Evolutionary conservation across 30 jellyfish, hydroid and myxozoan species (phyloP).

Genomic region (Clytia hemisphaerica): DNA sequence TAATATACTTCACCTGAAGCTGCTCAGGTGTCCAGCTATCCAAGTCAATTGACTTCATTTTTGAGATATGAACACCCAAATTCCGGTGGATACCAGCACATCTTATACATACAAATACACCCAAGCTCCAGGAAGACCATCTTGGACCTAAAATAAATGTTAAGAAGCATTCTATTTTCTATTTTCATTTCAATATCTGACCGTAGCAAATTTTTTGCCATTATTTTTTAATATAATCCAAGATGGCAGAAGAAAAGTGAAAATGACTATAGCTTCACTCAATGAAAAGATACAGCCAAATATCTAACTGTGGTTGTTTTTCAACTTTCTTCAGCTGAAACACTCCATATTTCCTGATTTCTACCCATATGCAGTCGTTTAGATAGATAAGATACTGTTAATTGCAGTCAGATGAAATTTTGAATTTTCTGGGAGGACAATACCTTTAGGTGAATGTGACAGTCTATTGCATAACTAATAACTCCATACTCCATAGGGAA

Average conservation of each 20-base stretch:
- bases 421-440: too few relatives aligned
- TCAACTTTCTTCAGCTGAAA: too few relatives aligned
- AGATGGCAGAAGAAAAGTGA: neutral
- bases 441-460: too few relatives aligned
- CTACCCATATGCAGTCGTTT: too few relatives aligned
- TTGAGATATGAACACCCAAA: constrained; percentile 87
- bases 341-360: too few relatives aligned
- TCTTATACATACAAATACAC: constrained; percentile 85
- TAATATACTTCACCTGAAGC: constrained; percentile 65
- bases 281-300: neutral
- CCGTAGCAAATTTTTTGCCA: neutral
- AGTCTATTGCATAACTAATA: too few relatives aligned
- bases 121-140: constrained; percentile 96
- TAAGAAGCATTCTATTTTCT: neutral
- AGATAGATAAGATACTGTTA: too few relatives aligned
- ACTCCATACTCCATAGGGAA: too few relatives aligned
- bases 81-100: constrained; percentile 97
- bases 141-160: constrained; percentile 58
- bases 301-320: neutral
- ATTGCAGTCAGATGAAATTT: too few relatives aligned
- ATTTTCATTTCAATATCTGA: neutral
- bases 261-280: neutral
- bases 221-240: too few relatives aligned
- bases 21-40: constrained; percentile 89
- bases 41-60: constrained; percentile 76